Evolutionary conservation across 2,113 vertebrate species (phyloP).

Genomic region (Gobiocypris rarus): DNA sequence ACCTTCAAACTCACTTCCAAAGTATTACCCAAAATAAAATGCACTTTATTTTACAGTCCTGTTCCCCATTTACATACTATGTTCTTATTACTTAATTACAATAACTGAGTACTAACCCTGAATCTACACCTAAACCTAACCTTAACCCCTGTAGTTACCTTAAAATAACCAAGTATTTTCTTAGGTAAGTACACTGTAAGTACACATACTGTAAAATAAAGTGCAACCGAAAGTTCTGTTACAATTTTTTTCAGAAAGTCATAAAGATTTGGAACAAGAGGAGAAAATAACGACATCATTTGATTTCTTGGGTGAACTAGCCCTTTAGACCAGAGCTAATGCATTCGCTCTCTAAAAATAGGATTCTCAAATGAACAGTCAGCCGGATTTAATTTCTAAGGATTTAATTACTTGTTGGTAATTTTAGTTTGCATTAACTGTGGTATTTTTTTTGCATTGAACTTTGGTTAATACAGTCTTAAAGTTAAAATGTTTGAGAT

Average conservation of each 20-base stretch:
- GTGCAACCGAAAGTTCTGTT: too few species aligned
- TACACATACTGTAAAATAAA: too few species aligned
- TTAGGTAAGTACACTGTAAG: too few species aligned
- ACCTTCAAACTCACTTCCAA: constrained; percentile 1
- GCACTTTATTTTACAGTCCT: too few species aligned
- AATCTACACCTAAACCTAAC: too few species aligned
- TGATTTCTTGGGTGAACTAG: too few species aligned
- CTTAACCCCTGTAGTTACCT: too few species aligned
- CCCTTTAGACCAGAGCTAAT: not conserved
- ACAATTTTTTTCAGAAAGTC: not conserved
- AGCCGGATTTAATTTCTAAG: not conserved
- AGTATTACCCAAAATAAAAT: not conserved
- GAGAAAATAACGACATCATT: not conserved
- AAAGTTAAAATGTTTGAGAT: not conserved
- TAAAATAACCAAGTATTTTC: too few species aligned
- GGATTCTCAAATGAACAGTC: too few species aligned
- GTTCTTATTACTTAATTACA: too few species aligned
- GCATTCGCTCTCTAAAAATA: not conserved
- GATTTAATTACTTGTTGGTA: not conserved
- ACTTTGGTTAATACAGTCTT: not conserved
- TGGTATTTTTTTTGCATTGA: not conserved
- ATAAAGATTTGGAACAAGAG: not conserved
- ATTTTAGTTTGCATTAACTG: not conserved
- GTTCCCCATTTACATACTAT: too few species aligned
- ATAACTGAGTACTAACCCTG: too few species aligned